phyloP scores from a whole-genome alignment of 2,888 invertebrate genomes.

The Branchellion lobata region DNA sequence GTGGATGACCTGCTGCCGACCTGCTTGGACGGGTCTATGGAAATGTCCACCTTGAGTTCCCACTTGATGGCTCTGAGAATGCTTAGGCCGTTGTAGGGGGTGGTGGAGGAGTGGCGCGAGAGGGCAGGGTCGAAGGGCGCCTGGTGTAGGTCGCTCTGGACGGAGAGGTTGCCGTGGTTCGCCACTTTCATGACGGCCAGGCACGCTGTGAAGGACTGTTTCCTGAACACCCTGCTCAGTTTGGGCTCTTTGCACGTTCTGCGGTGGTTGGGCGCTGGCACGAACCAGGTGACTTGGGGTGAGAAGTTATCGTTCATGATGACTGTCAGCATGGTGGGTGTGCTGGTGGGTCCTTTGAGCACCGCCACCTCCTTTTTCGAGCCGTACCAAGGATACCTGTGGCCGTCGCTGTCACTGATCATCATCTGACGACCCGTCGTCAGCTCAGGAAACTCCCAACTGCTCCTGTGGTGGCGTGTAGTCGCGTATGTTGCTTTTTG shows the following conservation, averaged over 20 bases:
- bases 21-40: constrained; percentile 56
- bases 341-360: constrained; percentile 58
- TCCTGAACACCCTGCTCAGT: constrained; percentile 59
- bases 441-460: constrained; percentile 63
- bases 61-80: constrained; percentile 59
- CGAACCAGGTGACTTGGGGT: constrained; percentile 60
- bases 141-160: background rate
- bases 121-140: background rate
- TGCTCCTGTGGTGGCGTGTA: constrained; percentile 58
- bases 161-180: constrained; percentile 53
- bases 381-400: constrained; percentile 62
- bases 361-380: constrained; percentile 58
- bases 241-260: constrained; percentile 57
- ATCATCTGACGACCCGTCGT: constrained; percentile 59
- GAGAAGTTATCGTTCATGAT: constrained; percentile 63
- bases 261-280: constrained; percentile 56
- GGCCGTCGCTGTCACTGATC: constrained; percentile 62
- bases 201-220: constrained; percentile 62
- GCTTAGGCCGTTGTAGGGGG: constrained; percentile 51
- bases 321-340: constrained; percentile 57
- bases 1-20: constrained; percentile 57
- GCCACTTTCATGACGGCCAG: constrained; percentile 60
- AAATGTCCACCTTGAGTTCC: constrained; percentile 59
- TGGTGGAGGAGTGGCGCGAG: background rate
- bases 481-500: background rate